Evolutionary conservation across 2,113 vertebrate genomes (phyloP).

Genomic region (Platycercus adscitus): DNA sequence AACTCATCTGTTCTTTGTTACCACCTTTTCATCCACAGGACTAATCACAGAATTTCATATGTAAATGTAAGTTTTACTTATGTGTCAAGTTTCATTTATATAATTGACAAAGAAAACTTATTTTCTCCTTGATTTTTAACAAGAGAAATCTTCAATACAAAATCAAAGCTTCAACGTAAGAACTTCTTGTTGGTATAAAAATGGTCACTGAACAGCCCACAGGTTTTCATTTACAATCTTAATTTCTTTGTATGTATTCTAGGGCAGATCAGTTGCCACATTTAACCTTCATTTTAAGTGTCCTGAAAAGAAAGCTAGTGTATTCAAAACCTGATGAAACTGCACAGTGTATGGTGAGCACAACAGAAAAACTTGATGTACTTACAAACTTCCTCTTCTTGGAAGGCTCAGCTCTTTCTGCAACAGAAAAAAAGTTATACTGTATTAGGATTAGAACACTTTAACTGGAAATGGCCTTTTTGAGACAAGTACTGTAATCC

Average conservation of each 20-base stretch:
- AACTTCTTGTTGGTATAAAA: not conserved
- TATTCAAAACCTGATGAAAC: not conserved
- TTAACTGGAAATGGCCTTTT: not conserved
- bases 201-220: not conserved
- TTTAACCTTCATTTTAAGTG: not conserved
- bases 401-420: slow-evolving; percentile 99
- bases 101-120: not conserved
- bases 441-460: slow-evolving; percentile 7
- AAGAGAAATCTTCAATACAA: not conserved
- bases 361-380: slow-evolving; percentile 63
- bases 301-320: not conserved
- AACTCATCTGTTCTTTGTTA: not conserved
- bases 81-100: not conserved
- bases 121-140: not conserved
- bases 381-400: slow-evolving; percentile 98
- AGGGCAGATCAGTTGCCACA: not conserved
- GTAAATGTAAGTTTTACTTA: not conserved
- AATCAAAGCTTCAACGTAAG: not conserved
- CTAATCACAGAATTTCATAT: not conserved
- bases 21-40: not conserved
- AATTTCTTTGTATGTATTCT: not conserved
- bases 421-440: slow-evolving; percentile 64
- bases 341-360: not conserved
- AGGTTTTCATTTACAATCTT: not conserved
- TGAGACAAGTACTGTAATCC: not conserved